phyloP scores from a whole-genome alignment of 2,113 vertebrate genomes.

The Haemorhous mexicanus region DNA sequence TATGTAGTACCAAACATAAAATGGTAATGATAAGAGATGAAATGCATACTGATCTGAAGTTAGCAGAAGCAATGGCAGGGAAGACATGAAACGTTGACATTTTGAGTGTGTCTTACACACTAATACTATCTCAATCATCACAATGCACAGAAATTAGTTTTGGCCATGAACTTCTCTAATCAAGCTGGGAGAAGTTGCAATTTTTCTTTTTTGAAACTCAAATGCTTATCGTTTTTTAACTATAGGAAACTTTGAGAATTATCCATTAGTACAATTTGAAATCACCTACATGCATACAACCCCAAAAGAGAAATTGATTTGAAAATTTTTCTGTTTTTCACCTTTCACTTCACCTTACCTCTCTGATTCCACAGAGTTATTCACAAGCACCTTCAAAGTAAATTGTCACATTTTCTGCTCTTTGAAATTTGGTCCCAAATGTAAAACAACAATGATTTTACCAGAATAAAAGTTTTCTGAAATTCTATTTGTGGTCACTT shows the following conservation, averaged over 20 bases:
- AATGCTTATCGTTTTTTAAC: background rate
- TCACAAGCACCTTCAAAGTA: background rate
- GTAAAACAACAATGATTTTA: background rate
- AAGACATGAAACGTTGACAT: background rate
- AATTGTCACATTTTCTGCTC: background rate
- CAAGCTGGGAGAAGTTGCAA: background rate
- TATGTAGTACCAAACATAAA: background rate
- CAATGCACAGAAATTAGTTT: background rate
- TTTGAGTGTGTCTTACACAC: fast-evolving
- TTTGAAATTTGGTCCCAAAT: background rate
- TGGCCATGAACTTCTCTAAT: background rate
- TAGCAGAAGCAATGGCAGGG: background rate
- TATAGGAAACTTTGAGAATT: background rate
- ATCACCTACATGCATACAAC: fast-evolving
- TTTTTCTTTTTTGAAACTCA: background rate
- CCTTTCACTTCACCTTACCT: background rate
- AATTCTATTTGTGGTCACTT: background rate
- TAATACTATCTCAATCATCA: background rate
- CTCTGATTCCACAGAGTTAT: background rate
- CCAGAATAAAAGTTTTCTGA: background rate
- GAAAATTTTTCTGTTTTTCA: background rate
- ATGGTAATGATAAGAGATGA: background rate
- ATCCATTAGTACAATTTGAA: background rate
- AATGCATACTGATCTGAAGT: background rate
- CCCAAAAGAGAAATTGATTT: background rate